Evolutionary conservation across 1,140 invertebrate species (phyloP).

Genomic region (Battus philenor): DNA sequence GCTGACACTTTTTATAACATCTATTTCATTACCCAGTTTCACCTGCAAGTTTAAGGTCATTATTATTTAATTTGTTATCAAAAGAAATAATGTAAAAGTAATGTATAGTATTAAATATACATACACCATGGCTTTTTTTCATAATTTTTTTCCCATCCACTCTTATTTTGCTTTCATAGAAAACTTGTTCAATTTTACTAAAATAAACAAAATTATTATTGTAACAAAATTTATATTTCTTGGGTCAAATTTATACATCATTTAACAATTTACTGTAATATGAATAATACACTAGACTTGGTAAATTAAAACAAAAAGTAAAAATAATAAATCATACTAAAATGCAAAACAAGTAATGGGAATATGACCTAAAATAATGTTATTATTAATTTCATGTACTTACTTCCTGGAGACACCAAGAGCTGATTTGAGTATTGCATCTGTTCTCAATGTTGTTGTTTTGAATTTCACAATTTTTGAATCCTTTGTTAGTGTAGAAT

Average conservation of each 20-base stretch:
- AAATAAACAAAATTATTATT: no score
- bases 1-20: constrained; percentile 78
- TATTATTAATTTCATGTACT: no score
- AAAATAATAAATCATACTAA: no score
- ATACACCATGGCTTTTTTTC: constrained; percentile 79
- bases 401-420: constrained; percentile 81
- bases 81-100: not conserved
- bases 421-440: constrained; percentile 80
- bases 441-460: constrained; percentile 79
- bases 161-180: constrained; percentile 82
- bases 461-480: constrained; percentile 78
- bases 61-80: constrained; percentile 12
- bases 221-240: no score
- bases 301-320: not conserved
- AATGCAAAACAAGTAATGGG: no score
- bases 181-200: constrained; percentile 80
- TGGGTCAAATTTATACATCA: no score
- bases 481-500: constrained; percentile 57
- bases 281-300: constrained; percentile 7
- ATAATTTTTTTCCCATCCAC: constrained; percentile 80
- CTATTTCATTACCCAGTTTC: constrained; percentile 79
- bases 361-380: no score
- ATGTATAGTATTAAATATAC: constrained; percentile 23
- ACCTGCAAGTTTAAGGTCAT: constrained; percentile 48
- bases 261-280: no score